Percentiles rank a stretch among this genome's conserved stretches.
Conservation (phyloP, 1,140 invertebrate species). For the Archegozetes longisetosus region DNA sequence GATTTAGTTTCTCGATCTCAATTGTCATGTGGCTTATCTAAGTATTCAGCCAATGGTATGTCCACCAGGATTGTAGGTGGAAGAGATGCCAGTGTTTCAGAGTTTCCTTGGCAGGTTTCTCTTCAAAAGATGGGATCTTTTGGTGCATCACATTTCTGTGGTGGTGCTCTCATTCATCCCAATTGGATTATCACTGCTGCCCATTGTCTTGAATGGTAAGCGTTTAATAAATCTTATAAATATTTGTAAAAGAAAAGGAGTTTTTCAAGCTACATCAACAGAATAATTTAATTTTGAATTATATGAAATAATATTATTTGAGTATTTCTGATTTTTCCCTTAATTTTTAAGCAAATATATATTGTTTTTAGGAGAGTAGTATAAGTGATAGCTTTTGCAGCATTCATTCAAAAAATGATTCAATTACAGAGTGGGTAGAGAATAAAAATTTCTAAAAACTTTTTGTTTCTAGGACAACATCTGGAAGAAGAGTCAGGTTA, state of each 20-base stretch:
- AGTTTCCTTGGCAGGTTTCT: conserved; percentile 16
- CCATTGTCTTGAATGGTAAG: conserved; percentile 13
- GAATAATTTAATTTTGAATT: too few relatives aligned
- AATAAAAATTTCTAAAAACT: background rate
- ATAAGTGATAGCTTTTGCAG: too few relatives aligned
- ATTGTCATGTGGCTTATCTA: too few relatives aligned
- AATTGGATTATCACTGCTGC: conserved; percentile 8
- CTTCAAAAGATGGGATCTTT: conserved; percentile 5
- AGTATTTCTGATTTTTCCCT: too few relatives aligned
- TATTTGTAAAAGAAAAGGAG: too few relatives aligned
- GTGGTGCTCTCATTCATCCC: conserved; percentile 9
- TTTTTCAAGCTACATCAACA: too few relatives aligned
- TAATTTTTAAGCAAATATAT: too few relatives aligned
- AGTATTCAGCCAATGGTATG: background rate
- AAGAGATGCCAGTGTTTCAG: background rate
- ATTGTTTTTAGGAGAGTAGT: too few relatives aligned
- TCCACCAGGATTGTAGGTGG: conserved; percentile 12
- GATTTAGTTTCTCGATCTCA: too few relatives aligned
- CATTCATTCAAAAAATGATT: too few relatives aligned
- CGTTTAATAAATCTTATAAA: background rate
- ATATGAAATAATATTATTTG: too few relatives aligned
- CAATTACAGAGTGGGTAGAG: too few relatives aligned
- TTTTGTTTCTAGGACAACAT: background rate
- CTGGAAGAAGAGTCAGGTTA: background rate
- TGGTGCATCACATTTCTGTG: conserved; percentile 8